Conservation (phyloP, 2,113 vertebrate species). For the Gopherus flavomarginatus region DNA sequence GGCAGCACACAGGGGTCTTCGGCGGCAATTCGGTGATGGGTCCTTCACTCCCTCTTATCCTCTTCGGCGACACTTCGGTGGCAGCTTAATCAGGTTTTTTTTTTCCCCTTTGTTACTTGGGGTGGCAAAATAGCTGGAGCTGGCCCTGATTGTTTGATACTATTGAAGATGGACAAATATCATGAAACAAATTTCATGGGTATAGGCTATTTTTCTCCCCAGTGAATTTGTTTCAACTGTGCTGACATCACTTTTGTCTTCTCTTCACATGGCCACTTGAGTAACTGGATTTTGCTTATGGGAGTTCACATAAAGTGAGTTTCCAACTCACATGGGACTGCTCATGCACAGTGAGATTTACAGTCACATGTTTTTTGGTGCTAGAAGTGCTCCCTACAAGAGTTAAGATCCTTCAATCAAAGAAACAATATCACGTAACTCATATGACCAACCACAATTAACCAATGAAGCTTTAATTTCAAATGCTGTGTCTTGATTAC, state of each 20-base stretch:
- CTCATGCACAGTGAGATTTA: not conserved
- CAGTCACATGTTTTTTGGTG: not conserved
- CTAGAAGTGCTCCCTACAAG: not conserved
- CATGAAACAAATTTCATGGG: not conserved
- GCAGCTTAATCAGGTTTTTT: too few relatives aligned
- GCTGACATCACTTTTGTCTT: not conserved
- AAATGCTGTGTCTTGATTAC: not conserved
- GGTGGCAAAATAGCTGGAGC: too few relatives aligned
- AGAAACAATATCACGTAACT: not conserved
- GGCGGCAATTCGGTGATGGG: too few relatives aligned
- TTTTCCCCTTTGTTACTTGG: fast-evolving
- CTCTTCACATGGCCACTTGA: not conserved
- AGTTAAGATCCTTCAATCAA: not conserved
- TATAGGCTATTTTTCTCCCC: not conserved
- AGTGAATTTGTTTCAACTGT: not conserved
- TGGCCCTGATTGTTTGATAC: not conserved
- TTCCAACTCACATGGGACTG: not conserved
- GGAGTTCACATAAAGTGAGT: not conserved
- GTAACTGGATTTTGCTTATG: not conserved
- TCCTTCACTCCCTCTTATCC: too few relatives aligned
- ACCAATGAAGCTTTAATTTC: not conserved
- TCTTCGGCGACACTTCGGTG: too few relatives aligned
- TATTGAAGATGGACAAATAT: not conserved
- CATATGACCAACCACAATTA: not conserved
- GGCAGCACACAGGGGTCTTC: too few relatives aligned